Evolutionary conservation across 2,888 invertebrate species (phyloP), one percentile per base, ranked within the genome.

Genomic region (Neoascia interrupta): DNA sequence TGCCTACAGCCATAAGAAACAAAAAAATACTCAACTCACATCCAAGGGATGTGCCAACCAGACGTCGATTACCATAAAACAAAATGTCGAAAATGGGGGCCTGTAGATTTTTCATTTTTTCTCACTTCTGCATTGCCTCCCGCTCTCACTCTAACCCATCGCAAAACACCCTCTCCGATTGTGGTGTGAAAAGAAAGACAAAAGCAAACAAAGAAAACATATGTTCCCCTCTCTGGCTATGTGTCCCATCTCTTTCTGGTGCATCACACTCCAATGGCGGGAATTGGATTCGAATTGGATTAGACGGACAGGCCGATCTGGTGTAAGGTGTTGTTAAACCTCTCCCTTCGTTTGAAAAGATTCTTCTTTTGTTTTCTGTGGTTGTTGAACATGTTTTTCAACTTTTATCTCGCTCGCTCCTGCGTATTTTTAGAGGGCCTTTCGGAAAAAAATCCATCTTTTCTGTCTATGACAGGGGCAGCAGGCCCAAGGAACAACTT

Each of bases 81-180:
- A 79, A 79, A 79, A 79, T 79, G 73, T 79, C 76, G 72, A 72
- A 70, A 79, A 79, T 66, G 64, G 72, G 58, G 60, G 47, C 43
- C 10, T 23, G 41, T 28, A 54, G 53, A 60, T 72, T 79, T 79
- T 66, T 79, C 58, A 70, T 76, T 66, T 79, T 63, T 47, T 36
- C 56, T 26, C 54, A 51, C 49, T 49, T n/a, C 51, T 26, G 39
- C 73, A 26, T 8, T 51, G 58, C 63, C 70, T 58, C 63, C 54
- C 63, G 26, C 58, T 53, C 70, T 54, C 5, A 45, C 18, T n/a
- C n/a, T n/a, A n/a, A 34, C 37, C 60, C 39, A 8, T 15, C n/a
- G 8, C 8, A n/a, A n/a, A n/a, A n/a, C n/a, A 34, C 36, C 5
- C 26, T 26, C 5, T 5, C 4, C 8, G 18, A 47, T 28, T 56